These are phyloP conservation scores for Piezodorus guildinii DNA, from an alignment of 1,140 invertebrate species.

Conservation along the genomic window DNA sequence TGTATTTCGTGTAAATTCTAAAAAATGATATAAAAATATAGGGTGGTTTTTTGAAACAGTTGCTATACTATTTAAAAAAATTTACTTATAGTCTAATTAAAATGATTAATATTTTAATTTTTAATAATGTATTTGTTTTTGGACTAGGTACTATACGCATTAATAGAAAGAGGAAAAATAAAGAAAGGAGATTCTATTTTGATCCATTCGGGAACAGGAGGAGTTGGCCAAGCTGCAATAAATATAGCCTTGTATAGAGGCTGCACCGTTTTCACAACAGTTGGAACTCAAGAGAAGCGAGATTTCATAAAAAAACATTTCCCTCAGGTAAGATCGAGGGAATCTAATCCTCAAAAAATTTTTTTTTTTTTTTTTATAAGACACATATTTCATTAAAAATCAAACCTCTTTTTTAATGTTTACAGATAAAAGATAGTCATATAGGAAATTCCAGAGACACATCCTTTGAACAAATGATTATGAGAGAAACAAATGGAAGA, in stretches of 20 bases:
- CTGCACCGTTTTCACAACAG: conserved; percentile 58
- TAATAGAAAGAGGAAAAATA: conserved; percentile 45
- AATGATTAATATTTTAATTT: conserved; percentile 47
- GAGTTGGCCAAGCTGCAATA: conserved; percentile 70
- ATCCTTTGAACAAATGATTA: conserved; percentile 58
- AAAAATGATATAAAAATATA: too few species aligned
- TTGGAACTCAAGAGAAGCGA: conserved; percentile 56
- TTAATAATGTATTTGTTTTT: not conserved
- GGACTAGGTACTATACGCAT: conserved; percentile 35
- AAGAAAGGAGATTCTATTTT: conserved; percentile 50
- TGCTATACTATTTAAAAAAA: too few species aligned
- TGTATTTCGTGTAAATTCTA: too few species aligned
- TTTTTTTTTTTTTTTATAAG: too few species aligned
- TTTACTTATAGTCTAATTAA: not conserved
- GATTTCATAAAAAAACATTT: conserved; percentile 27
- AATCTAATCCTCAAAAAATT: not conserved
- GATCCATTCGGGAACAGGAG: conserved; percentile 65
- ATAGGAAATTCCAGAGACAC: conserved; percentile 61
- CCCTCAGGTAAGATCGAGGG: not conserved
- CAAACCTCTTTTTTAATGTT: not conserved
- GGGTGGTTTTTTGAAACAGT: too few species aligned
- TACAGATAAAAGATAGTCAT: conserved; percentile 40
- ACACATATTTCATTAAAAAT: not conserved
- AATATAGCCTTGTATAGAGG: conserved; percentile 47
- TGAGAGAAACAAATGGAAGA: conserved; percentile 43